Evolutionary conservation across 2,888 invertebrate genomes (phyloP), one percentile per base, ranked within the genome.

Genomic region (Meiosimyza decipiens): DNA sequence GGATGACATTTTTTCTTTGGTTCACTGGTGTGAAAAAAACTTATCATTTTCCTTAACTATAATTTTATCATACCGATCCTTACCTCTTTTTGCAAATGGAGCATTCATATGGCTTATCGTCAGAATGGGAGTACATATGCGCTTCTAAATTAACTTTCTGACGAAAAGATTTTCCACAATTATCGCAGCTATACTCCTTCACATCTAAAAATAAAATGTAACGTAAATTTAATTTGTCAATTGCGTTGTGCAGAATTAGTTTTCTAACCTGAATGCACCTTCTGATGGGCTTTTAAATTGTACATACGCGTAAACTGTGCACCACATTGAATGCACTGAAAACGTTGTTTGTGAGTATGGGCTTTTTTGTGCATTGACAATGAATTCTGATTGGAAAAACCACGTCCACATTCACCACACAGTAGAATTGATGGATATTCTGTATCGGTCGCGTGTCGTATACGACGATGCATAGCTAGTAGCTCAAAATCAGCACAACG

Each of bases 61-160:
- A 67, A 55, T 52, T 51, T 51, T 40, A 3, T 47, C 7, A 66
- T 47, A 28, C 18, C 28, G 13, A 18, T 28, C 49, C 6, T 63
- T 72, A 77, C 79, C 68, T 76, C 71, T 77, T 79, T 0, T 83
- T 85, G 79, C 91, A 91, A 47, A 84, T 79, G 4, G 83, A 80
- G 77, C 90, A 91, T 7, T 82, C 77, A 79, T 83, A 88, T 1
- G 83, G 84, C 75, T 87, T 87, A 1, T 86, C 88, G 1, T 83
- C 82, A 1, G 83, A 75, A 79, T 91, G 91, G 73, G 89, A 88
- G 47, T 87, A 84, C 71, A 84, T 81, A 80, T 91, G 91, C 1
- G 89, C 84, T 60, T 88, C 84, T 75, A 90, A 81, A 78, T 90
- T 89, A 50, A 84, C 82, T 68, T 87, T 88, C 12, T 88, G 86